Base-by-base conservation (phyloP, 1,140 invertebrate genomes). In the Odontomachus brunneus region DNA sequence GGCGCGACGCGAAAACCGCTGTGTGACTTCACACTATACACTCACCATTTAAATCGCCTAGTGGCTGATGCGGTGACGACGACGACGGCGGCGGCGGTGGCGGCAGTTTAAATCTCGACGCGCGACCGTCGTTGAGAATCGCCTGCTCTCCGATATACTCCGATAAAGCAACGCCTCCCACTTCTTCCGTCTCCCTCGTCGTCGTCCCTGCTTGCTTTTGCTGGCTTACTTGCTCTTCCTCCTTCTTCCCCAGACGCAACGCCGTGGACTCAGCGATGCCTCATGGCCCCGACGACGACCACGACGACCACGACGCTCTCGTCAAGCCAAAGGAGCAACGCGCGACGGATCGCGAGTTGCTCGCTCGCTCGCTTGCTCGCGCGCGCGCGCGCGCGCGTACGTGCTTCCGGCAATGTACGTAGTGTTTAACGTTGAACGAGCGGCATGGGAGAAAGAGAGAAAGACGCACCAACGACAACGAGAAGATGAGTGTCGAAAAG, bases 41-140 rank as follows among this genome's bases (percentile, higher is more conserved):
- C 91, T 92, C 89, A 92, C 91, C 91, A 91, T 91, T 92, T 91
- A 92, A 91, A 91, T 92, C 84, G 89, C 87, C 90, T 74, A 88
- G 84, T 82, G 86, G 82, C 86, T 84, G 85, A 59, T 82, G 71
- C 5, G 29, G 62, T 15, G 60, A 44, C 19, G 19, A 38, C 19
- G 44, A 33, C n/a, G n/a, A n/a, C n/a, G 29, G 63, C 22, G 38
- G n/a, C 24, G 22, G 59, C 26, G 26, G 26, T 22, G 9, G 59
- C 26, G 44, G 22, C 44, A 90, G 85, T 92, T 90, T 90, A 91
- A 91, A 91, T 88, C 86, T 90, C 90, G 84, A 83, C 83, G 84
- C 84, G 84, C 89, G 84, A 44, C 74, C 78, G 69, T 80, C 75
- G 63, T 67, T 22, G 15, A n/a, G 62, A 44, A 44, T 44, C 49